Base-by-base conservation (phyloP, 2,797 vertebrate genomes). In the Ctenosaura bakeri region DNA sequence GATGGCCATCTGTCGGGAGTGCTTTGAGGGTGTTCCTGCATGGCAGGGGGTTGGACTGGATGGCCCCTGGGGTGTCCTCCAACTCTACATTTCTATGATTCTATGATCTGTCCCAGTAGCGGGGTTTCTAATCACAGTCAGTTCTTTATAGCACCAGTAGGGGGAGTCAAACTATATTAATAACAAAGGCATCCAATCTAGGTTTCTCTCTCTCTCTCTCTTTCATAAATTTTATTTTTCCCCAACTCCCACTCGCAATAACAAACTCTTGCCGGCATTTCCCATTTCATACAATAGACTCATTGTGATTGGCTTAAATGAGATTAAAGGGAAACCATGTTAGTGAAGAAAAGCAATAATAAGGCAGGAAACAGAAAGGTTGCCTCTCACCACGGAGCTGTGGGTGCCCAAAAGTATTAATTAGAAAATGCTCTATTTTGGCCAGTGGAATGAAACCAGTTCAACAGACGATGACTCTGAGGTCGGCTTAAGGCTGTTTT, bases 121-220 rank as follows among this genome's bases (percentile, higher is more conserved):
- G 3, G 24, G 26, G 66, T 69, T 69, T 29, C 7, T 62, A 42
- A 46, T 66, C 32, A 0, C 0, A 5, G 32, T 91, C 90, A 90
- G 46, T 96, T 91, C 94, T 93, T 2, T 46, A 66, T 91, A 0
- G 84, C n/a, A 0, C 93, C 94, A 94, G 94, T 84, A 96, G 95
- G 94, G 94, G 95, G 95, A 90, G 94, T 92, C 92, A 93, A 91
- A 90, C 92, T 26, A 94, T 93, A 94, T 90, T 12, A 18, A 91
- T 95, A 93, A 14, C 94, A 91, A 32, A 18, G 14, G 87, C 12
- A 80, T 18, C 46, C 3, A 26, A 1, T 64, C 6, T 12, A 13
- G 5, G 32, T 4, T 76, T 52, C 50, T 56, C 18, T 59, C 66
- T 69, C 29, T 20, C 35, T n/a, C 29, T 10, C 42, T 64, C 4